These are phyloP conservation scores for Hipparchia sbordonii DNA, from an alignment of 2,888 invertebrate genomes.

Conservation along the genomic window DNA sequence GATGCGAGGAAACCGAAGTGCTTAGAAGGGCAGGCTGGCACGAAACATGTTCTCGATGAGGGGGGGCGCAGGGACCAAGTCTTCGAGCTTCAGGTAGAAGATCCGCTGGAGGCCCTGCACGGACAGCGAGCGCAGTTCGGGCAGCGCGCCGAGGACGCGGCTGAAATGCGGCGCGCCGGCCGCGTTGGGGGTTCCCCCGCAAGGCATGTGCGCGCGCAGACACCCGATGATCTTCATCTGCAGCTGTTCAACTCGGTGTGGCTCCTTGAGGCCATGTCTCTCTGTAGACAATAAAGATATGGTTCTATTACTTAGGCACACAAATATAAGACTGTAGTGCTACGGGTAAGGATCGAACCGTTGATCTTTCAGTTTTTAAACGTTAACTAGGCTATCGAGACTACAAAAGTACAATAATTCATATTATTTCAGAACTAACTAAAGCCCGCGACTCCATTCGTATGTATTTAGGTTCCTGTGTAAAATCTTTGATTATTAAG, in stretches of 20 bases:
- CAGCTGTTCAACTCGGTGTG: slow-evolving; percentile 95
- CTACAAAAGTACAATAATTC: no score
- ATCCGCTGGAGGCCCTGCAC: slow-evolving; percentile 97
- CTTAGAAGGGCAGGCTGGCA: slow-evolving; percentile 95
- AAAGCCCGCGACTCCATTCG: no score
- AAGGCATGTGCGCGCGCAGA: slow-evolving; percentile 97
- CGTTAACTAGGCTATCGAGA: no score
- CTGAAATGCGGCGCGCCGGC: slow-evolving; percentile 97
- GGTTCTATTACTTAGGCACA: not conserved
- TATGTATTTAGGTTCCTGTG: no score
- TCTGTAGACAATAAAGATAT: slow-evolving; percentile 3
- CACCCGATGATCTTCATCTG: slow-evolving; percentile 99
- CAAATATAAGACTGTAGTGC: not conserved
- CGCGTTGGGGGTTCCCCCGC: slow-evolving; percentile 92
- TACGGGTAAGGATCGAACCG: not conserved
- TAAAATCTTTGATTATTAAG: no score
- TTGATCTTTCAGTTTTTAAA: not conserved
- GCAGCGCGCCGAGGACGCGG: slow-evolving; percentile 94
- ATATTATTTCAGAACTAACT: no score
- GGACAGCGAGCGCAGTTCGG: slow-evolving; percentile 95
- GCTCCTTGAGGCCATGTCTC: slow-evolving; percentile 95
- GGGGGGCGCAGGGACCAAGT: slow-evolving; percentile 94
- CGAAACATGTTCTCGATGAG: slow-evolving; percentile 98
- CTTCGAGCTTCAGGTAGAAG: slow-evolving; percentile 96
- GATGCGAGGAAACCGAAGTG: slow-evolving; percentile 40